phyloP scores from a whole-genome alignment of 2,797 vertebrate species.

The Lemur catta region DNA sequence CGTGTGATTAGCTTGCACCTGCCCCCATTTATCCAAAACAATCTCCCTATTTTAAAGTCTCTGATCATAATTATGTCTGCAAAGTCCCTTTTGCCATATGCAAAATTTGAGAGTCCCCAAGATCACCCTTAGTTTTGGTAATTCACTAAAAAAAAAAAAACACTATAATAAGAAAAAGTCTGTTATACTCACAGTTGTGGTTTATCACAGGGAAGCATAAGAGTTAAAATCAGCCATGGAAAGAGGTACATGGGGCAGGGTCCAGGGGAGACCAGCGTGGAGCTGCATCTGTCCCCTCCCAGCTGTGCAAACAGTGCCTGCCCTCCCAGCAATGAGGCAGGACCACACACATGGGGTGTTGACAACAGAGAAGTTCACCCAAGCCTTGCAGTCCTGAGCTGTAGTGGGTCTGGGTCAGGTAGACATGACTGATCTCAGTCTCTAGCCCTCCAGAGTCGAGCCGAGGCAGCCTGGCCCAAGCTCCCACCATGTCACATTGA shows the following conservation, averaged over 20 bases:
- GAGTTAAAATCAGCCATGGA: too few species aligned
- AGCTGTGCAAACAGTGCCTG: accelerated
- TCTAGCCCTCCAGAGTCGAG: too few species aligned
- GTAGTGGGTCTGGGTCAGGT: not conserved
- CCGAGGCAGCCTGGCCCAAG: not conserved
- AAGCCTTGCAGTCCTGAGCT: too few species aligned
- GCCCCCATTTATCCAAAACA: not conserved
- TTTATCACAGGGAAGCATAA: not conserved
- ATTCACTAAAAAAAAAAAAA: not conserved
- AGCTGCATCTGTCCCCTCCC: not conserved
- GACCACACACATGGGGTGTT: not conserved
- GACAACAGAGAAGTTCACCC: not conserved
- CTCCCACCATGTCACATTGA: not conserved
- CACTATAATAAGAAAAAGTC: not conserved
- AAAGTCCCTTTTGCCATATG: too few species aligned
- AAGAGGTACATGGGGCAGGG: accelerated
- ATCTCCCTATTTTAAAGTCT: not conserved
- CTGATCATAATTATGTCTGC: too few species aligned
- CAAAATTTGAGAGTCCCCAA: too few species aligned
- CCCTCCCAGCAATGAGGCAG: accelerated
- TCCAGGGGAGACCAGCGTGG: not conserved
- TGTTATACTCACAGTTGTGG: not conserved
- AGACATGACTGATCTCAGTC: not conserved
- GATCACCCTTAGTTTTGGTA: too few species aligned
- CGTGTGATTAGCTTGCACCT: not conserved